Conservation (phyloP, 2,113 vertebrate species). For the Dipodomys merriami region DNA sequence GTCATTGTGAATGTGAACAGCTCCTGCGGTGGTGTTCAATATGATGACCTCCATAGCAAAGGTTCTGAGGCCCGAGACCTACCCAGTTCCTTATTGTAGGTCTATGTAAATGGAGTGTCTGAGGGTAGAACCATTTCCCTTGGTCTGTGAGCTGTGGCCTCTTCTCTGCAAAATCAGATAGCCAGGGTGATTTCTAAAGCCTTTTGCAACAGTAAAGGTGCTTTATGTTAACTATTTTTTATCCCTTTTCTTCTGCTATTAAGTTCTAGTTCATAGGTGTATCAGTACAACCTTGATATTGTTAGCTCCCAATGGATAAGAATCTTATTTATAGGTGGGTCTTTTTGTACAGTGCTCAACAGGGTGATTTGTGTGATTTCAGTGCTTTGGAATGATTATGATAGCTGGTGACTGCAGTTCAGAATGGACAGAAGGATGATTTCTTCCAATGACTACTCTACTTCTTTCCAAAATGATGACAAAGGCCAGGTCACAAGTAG, state of each 20-base stretch:
- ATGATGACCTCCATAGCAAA: rapidly evolving
- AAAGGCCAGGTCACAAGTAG: neutral
- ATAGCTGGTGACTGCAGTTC: neutral
- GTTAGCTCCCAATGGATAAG: conserved; percentile 39
- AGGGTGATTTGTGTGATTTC: neutral
- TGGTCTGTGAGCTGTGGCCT: neutral
- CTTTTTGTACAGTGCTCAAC: neutral
- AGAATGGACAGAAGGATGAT: neutral
- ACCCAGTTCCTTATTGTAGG: neutral
- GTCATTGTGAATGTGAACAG: rapidly evolving
- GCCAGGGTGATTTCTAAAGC: neutral
- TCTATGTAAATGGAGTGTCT: neutral
- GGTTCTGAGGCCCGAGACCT: rapidly evolving
- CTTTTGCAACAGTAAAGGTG: neutral
- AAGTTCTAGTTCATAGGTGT: conserved; percentile 45
- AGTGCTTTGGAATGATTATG: neutral
- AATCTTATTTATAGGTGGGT: neutral
- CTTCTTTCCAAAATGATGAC: neutral
- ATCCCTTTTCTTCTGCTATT: neutral
- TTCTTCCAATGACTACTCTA: neutral
- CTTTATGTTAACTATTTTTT: neutral
- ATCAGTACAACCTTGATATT: conserved; percentile 50
- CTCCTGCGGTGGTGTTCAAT: too few relatives aligned
- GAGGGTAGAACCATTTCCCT: neutral
- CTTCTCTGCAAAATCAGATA: neutral